These are phyloP conservation scores for Oscheius sp. DNA, from an alignment of 2,888 invertebrate species.

Conservation along the genomic window DNA sequence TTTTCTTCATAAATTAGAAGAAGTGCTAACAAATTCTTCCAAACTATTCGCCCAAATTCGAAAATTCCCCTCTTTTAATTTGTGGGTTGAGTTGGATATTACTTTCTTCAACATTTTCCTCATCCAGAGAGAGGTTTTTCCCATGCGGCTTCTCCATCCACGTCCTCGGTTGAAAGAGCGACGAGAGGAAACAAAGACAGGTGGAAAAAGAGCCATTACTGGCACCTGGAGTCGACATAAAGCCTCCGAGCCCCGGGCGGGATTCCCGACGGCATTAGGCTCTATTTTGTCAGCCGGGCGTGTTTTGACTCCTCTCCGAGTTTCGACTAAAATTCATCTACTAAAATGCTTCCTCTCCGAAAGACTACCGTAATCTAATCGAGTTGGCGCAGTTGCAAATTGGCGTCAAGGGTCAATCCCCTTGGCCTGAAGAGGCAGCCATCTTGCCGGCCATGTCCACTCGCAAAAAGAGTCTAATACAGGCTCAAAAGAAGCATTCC, in stretches of 20 bases:
- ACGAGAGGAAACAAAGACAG: background rate
- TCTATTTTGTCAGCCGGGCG: slow-evolving; percentile 1
- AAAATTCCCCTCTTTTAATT: too few species aligned
- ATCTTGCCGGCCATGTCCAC: slow-evolving; percentile 26
- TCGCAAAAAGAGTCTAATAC: slow-evolving; percentile 48
- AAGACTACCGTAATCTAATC: slow-evolving; percentile 27
- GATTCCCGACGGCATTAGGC: slow-evolving; percentile 1
- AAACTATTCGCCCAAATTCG: too few species aligned
- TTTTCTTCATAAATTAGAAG: too few species aligned
- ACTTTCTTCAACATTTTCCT: too few species aligned
- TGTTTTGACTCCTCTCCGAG: background rate
- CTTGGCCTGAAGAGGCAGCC: slow-evolving; percentile 3
- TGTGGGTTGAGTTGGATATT: too few species aligned
- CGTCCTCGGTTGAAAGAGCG: background rate
- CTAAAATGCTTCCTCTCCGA: slow-evolving; percentile 21
- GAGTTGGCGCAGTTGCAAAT: slow-evolving; percentile 26
- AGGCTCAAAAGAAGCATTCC: slow-evolving; percentile 47
- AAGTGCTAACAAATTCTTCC: too few species aligned
- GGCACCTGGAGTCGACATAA: slow-evolving; percentile 8
- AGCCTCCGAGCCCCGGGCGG: background rate
- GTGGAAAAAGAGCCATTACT: background rate
- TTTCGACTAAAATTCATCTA: background rate
- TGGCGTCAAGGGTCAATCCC: slow-evolving; percentile 27
- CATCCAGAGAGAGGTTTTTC: background rate
- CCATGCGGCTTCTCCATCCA: background rate